phyloP scores from a whole-genome alignment of 2,797 vertebrate species.

The Dendrocincla tyrannina region DNA sequence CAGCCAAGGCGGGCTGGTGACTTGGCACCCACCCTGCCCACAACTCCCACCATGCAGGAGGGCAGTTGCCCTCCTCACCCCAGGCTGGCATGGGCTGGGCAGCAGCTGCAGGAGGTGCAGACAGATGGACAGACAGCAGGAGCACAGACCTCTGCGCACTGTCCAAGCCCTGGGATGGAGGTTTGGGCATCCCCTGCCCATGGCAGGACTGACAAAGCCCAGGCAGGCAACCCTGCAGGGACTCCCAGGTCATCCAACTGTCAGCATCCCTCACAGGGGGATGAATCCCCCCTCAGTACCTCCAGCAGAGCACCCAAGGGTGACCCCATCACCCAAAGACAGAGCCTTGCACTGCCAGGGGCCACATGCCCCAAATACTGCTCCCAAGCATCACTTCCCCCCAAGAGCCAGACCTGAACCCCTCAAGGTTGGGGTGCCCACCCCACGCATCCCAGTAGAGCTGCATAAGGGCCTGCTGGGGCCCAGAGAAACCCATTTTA shows the following conservation, averaged over 20 bases:
- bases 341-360: fast-evolving
- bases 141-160: fast-evolving
- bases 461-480: fast-evolving
- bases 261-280: background rate
- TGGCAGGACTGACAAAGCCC: fast-evolving
- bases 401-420: background rate
- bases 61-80: background rate
- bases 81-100: background rate
- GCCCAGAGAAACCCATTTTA: background rate
- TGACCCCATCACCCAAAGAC: background rate
- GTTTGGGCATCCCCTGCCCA: background rate
- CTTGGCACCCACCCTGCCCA: background rate
- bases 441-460: fast-evolving
- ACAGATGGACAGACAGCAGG: background rate
- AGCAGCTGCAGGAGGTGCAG: background rate
- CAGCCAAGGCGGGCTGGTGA: background rate
- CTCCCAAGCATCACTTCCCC: background rate
- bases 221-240: background rate
- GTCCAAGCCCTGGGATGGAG: fast-evolving
- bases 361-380: background rate
- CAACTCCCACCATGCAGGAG: fast-evolving
- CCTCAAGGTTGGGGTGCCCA: background rate
- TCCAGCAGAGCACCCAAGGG: background rate
- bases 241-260: background rate
- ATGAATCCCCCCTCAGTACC: background rate